These are phyloP conservation scores for Mycalesis mineus DNA, from an alignment of 2,888 invertebrate genomes.

Conservation along the genomic window DNA sequence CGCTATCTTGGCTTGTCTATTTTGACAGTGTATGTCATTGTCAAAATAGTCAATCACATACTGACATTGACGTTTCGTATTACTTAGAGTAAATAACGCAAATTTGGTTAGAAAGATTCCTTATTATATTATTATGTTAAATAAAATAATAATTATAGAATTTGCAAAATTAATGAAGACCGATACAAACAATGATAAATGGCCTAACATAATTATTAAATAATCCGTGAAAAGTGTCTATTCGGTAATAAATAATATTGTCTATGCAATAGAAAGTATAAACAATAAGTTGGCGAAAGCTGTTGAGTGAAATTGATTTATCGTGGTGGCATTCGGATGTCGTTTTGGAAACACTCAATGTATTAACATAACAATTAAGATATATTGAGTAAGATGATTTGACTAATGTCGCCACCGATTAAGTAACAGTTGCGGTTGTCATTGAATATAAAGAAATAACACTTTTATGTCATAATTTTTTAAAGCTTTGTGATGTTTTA, in stretches of 20 bases:
- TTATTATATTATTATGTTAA: too few species aligned
- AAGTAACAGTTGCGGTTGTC: constrained; percentile 36
- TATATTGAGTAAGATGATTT: constrained; percentile 58
- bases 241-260: constrained; percentile 57
- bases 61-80: too few species aligned
- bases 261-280: constrained; percentile 70
- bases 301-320: constrained; percentile 75
- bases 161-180: constrained; percentile 1
- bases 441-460: constrained; percentile 1
- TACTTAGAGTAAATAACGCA: too few species aligned
- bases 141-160: too few species aligned
- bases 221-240: constrained; percentile 62
- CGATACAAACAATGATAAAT: constrained; percentile 16
- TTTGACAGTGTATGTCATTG: too few species aligned
- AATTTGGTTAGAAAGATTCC: too few species aligned
- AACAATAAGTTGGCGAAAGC: constrained; percentile 76
- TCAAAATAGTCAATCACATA: too few species aligned
- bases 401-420: constrained; percentile 42
- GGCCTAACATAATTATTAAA: constrained; percentile 53
- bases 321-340: constrained; percentile 53
- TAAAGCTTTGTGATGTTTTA: not conserved
- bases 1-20: too few species aligned
- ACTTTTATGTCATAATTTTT: not conserved
- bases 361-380: constrained; percentile 74
- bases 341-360: constrained; percentile 69